Evolutionary conservation across 2,888 invertebrate species (phyloP).

Genomic region (Calliopum simillimum): DNA sequence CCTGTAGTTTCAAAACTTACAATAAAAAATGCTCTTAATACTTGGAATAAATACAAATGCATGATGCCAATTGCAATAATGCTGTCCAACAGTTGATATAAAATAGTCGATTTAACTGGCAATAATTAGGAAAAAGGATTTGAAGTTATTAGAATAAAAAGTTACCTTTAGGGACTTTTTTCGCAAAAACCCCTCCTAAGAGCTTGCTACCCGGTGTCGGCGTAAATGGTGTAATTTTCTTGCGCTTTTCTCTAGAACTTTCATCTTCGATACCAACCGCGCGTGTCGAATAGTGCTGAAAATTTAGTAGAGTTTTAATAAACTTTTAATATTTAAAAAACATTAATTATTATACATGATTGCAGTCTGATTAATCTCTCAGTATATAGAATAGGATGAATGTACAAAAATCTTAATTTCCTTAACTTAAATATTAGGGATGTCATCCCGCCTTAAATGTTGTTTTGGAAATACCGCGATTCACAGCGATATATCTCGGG

Average conservation of each 20-base stretch:
- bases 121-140: not conserved
- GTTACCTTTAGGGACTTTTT: slow-evolving; percentile 61
- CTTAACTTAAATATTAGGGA: too few species aligned
- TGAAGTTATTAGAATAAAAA: slow-evolving; percentile 27
- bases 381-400: too few species aligned
- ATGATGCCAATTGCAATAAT: not conserved
- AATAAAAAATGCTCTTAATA: not conserved
- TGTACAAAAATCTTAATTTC: too few species aligned
- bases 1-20: slow-evolving; percentile 8
- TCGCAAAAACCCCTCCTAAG: slow-evolving; percentile 65
- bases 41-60: too few species aligned
- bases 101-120: slow-evolving; percentile 4
- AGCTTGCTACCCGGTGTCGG: slow-evolving; percentile 60
- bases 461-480: too few species aligned
- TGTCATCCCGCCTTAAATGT: too few species aligned
- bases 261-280: slow-evolving; percentile 44
- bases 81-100: not conserved
- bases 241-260: slow-evolving; percentile 45
- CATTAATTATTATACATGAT: too few species aligned
- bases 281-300: slow-evolving; percentile 57
- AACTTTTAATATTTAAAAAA: too few species aligned
- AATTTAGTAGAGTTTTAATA: slow-evolving; percentile 15
- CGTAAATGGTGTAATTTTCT: slow-evolving; percentile 58
- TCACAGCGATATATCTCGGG: too few species aligned
- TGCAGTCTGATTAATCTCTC: too few species aligned